Evolutionary conservation across 2,888 invertebrate species (phyloP), one percentile per base, ranked within the genome.

Genomic region (Metopia argyrocephala): DNA sequence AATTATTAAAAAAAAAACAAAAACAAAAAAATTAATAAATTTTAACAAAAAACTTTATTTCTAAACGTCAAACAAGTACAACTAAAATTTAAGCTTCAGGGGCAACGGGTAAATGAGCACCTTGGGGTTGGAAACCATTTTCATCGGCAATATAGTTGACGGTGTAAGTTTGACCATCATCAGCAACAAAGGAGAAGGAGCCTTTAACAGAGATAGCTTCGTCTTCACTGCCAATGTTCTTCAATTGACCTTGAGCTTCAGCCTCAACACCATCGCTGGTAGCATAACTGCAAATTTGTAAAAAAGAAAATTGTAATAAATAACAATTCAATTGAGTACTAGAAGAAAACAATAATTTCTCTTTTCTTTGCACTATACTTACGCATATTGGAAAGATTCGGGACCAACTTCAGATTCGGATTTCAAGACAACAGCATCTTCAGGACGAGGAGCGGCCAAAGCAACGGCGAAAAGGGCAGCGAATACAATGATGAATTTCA

Each of bases 301-400:
- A 62, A 15, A 62, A 21, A 7, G n/a, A n/a, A n/a, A n/a, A n/a
- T n/a, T n/a, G n/a, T n/a, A 38, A 5, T 18, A 12, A 59, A 59
- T 48, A 45, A 15, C 5, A 25, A 54, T 12, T 52, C 25, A 46
- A 5, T 31, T 23, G 20, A 38, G 9, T 38, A 38, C 12, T n/a
- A n/a, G n/a, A n/a, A n/a, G n/a, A n/a, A n/a, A n/a, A n/a, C n/a
- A n/a, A n/a, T n/a, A n/a, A n/a, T n/a, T 2, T 31, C 12, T 62
- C n/a, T 25, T 75, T 86, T 84, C 83, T 84, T 25, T 23, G 2
- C 12, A 61, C n/a, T n/a, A 12, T 21, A 91, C 93, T 92, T 90
- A 93, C 93, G 89, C 90, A 85, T 93, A 93, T 73, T 91, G 89
- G 86, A 92, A 85, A 70, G 83, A 82, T 79, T 84, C 83, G 23